Base-by-base conservation (phyloP, 2,888 invertebrate genomes). In the Heteromurus nitidus region DNA sequence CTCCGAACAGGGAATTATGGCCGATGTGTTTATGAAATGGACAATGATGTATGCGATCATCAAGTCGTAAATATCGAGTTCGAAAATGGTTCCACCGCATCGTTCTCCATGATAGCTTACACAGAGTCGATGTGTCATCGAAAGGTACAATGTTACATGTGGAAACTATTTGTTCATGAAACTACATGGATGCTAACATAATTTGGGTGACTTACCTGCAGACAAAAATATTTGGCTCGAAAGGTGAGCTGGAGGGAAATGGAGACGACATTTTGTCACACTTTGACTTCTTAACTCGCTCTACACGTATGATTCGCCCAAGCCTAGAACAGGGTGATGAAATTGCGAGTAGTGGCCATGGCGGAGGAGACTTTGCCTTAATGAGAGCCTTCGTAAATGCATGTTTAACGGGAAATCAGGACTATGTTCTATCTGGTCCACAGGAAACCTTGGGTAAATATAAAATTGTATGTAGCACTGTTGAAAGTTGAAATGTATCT, bases 31-130 rank as follows among this genome's bases (percentile, higher is more conserved):
- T 90, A 90, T 82, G 89, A 89, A 67, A 88, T 88, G 80, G 89
- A 90, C 84, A 90, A 90, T 86, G 89, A 90, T 86, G 90, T 90
- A 9, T 88, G 89, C 83, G 89, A 90, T 75, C 88, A 90, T 74
- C 87, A 90, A 88, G 88, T 89, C 11, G 90, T 90, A 1, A 90
- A 89, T 77, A 88, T 90, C 88, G 89, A 90, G 83, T 90, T 89
- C 87, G 89, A 89, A 69, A 88, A 88, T 80, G 90, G 90, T 5
- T 88, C 89, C 3, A 90, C 90, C 3, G 89, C 89, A 5, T 87
- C 88, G 3, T 88, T 90, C 53, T 87, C 89, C 3, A 90, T 90
- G 89, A 88, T 89, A 26, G 90, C 90, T 1, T 90, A 89, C 85
- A 89, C 90, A 2, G 87, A 89, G 80, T 87, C 89, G 47, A 47